phyloP scores from a whole-genome alignment of 1,140 invertebrate genomes.

The Sinonovacula constricta region DNA sequence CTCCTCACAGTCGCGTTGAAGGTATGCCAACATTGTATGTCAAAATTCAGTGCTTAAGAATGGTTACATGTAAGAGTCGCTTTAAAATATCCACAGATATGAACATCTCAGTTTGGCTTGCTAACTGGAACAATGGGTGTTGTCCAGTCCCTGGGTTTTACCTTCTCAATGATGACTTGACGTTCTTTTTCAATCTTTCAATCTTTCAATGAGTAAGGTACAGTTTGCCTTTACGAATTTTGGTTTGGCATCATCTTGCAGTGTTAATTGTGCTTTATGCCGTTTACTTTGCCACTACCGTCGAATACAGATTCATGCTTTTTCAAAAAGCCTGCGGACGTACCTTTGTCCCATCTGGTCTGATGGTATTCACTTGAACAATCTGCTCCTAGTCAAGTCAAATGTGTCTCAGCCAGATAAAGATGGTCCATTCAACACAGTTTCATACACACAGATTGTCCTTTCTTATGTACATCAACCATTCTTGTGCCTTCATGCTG shows the following conservation, averaged over 20 bases:
- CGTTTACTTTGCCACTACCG: constrained; percentile 21
- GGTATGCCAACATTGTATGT: constrained; percentile 68
- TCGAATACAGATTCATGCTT: constrained; percentile 9
- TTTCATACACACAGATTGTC: constrained; percentile 4
- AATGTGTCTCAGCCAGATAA: constrained; percentile 41
- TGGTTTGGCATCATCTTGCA: constrained; percentile 27
- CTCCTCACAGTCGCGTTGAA: constrained; percentile 61
- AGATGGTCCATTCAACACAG: constrained; percentile 23
- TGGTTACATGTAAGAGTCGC: constrained; percentile 61
- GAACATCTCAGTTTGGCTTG: too few species aligned
- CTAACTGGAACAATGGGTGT: too few species aligned
- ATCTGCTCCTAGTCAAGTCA: constrained; percentile 24
- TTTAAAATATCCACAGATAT: too few species aligned
- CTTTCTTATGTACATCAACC: constrained; percentile 24
- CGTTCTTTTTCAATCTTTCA: constrained; percentile 74
- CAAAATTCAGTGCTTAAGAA: constrained; percentile 60
- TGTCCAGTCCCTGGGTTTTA: constrained; percentile 69
- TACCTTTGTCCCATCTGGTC: background rate
- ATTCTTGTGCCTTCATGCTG: background rate
- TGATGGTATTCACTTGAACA: background rate
- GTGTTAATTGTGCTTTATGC: constrained; percentile 26
- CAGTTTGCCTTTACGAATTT: constrained; percentile 59
- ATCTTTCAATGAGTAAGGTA: constrained; percentile 76
- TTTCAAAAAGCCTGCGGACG: background rate
- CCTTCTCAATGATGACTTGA: constrained; percentile 68